Evolutionary conservation across 2,113 vertebrate genomes (phyloP).

Genomic region (Setophaga petechia): DNA sequence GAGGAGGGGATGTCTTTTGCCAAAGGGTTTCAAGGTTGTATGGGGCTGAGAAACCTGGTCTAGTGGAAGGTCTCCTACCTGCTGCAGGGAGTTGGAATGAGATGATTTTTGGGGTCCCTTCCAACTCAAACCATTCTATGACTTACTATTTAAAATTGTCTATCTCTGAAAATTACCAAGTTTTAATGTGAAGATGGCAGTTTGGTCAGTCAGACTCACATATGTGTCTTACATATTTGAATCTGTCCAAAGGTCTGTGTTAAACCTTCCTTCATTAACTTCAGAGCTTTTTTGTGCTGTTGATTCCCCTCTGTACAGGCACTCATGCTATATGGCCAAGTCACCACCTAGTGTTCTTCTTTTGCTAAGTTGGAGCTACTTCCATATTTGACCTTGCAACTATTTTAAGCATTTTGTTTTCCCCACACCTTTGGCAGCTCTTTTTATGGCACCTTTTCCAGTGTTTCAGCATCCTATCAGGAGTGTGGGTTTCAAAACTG

Average conservation of each 20-base stretch:
- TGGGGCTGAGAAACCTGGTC: neutral
- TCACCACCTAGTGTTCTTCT: conserved; percentile 27
- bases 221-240: neutral
- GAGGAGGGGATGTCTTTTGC: neutral
- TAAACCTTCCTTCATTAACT: neutral
- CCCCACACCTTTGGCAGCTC: neutral
- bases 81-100: neutral
- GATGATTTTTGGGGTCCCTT: neutral
- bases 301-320: neutral
- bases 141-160: neutral
- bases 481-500: neutral
- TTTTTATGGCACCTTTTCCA: neutral
- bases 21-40: neutral
- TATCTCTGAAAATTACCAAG: neutral
- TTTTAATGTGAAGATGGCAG: neutral
- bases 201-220: neutral
- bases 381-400: neutral
- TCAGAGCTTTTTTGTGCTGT: neutral
- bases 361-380: neutral
- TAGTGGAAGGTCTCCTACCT: neutral
- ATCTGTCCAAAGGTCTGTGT: neutral
- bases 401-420: neutral
- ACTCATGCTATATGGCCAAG: neutral
- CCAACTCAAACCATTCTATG: neutral
- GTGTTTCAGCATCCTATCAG: neutral